Evolutionary conservation across 1,140 invertebrate species (phyloP).

Genomic region (Anastrepha obliqua): DNA sequence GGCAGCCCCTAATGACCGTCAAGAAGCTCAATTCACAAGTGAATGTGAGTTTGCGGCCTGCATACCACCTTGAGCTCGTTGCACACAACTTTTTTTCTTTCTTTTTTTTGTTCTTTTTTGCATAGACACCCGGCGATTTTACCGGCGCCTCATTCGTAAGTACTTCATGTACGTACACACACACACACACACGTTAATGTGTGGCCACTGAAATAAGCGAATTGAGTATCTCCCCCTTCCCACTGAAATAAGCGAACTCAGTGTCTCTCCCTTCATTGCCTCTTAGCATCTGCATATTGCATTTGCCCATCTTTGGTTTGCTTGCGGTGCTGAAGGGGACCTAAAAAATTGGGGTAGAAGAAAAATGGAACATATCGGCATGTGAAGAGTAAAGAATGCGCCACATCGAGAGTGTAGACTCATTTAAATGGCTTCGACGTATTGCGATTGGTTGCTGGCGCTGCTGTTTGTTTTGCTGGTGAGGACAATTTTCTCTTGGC

Average conservation of each 20-base stretch:
- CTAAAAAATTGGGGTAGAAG: neutral
- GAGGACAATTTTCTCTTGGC: neutral
- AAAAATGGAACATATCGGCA: neutral
- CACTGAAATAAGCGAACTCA: neutral
- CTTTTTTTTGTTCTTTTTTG: neutral
- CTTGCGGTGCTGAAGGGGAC: neutral
- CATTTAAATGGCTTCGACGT: constrained; percentile 35
- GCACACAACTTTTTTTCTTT: neutral
- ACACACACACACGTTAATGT: neutral
- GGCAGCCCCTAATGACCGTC: neutral
- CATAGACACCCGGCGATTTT: neutral
- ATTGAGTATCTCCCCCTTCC: too few relatives aligned
- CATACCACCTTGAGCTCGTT: constrained; percentile 19
- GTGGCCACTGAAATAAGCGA: neutral
- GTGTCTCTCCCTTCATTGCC: neutral
- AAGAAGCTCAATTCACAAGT: neutral
- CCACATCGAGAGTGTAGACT: neutral
- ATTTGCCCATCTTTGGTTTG: neutral
- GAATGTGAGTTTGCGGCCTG: neutral
- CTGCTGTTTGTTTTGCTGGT: neutral
- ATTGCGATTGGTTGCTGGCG: neutral
- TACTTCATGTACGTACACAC: neutral
- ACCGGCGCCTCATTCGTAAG: constrained; percentile 1
- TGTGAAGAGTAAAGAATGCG: neutral
- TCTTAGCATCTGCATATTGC: neutral